Evolutionary conservation across 2,113 vertebrate genomes (phyloP), one percentile per base, ranked within the genome.

Genomic region (Podarcis cretensis): DNA sequence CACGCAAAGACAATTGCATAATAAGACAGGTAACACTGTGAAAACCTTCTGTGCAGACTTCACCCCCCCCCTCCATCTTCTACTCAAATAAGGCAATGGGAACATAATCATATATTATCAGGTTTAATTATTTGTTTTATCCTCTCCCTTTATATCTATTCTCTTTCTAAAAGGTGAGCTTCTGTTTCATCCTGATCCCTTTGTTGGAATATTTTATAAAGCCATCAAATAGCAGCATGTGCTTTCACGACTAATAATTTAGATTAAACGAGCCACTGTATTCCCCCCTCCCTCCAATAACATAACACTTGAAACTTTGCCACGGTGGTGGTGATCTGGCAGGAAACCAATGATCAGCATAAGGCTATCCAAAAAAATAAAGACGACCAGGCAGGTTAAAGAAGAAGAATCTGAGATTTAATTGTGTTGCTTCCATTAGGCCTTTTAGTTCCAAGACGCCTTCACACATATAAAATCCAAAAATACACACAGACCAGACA

Each of bases 51-150:
- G 69, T 84, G 40, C 91, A 71, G 89, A 91, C 89, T 82, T 43
- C 43, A 43, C 87, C 90, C 75, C 89, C 75, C 89, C 93, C 87
- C 76, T 89, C 79, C 74, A 85, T 92, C 66, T 91, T 89, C 81
- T 57, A 78, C 25, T 65, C 79, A 85, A 85, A 88, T 94, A 95
- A 94, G 89, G 84, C 66, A 81, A 87, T 90, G 69, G 83, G 85
- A 95, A 93, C 73, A 43, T 84, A 95, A 94, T 93, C 0, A 87
- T 89, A 92, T 95, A 92, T 91, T 93, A 94, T 95, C 93, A 92
- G 25, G 66, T 92, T 91, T 95, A 94, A 96, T 96, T 94, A 90
- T 86, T 77, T 23, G 89, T 32, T 90, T 93, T 91, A 90, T 94
- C 91, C 75, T 83, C 54, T 63, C 78, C 76, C 35, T 88, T 93